A percentile compares a stretch with the other conserved stretches of the same genome.
These are phyloP conservation scores for Progne subis DNA, from an alignment of 2,113 vertebrate species.

Conservation along the genomic window DNA sequence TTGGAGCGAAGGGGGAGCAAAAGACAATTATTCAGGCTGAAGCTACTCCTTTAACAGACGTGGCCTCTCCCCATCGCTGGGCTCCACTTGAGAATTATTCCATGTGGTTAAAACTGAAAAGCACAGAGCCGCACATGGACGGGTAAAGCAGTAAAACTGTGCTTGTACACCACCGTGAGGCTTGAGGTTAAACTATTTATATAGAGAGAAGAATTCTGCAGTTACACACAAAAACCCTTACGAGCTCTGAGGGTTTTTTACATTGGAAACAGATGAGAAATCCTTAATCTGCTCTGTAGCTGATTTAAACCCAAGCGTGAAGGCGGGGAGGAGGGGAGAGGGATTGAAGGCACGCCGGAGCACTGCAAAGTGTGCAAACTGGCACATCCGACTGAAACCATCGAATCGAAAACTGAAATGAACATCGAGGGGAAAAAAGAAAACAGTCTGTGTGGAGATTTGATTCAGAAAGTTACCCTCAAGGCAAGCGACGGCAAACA, in stretches of 20 bases:
- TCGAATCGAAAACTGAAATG: background rate
- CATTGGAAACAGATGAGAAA: background rate
- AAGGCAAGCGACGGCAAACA: background rate
- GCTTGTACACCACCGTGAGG: constrained; percentile 63
- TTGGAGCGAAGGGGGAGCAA: background rate
- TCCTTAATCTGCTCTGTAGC: background rate
- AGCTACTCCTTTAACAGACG: background rate
- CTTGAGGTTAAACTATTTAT: constrained; percentile 51
- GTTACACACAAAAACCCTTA: background rate
- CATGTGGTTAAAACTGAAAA: background rate
- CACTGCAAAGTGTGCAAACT: background rate
- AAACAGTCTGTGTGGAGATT: rapidly evolving
- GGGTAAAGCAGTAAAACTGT: constrained; percentile 22
- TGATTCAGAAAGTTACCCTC: background rate
- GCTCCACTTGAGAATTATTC: background rate
- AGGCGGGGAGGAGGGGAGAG: background rate
- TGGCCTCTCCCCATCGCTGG: rapidly evolving
- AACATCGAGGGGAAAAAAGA: rapidly evolving
- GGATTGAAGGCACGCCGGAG: background rate
- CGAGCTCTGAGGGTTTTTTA: background rate
- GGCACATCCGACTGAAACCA: background rate
- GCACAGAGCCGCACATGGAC: background rate
- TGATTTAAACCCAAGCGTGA: background rate
- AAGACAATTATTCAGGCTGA: background rate
- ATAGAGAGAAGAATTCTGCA: background rate